Percentiles rank a stretch among this genome's conserved stretches.
These are phyloP conservation scores for Hozukius guyotensis DNA, from an alignment of 2,797 vertebrate species.

Conservation along the genomic window DNA sequence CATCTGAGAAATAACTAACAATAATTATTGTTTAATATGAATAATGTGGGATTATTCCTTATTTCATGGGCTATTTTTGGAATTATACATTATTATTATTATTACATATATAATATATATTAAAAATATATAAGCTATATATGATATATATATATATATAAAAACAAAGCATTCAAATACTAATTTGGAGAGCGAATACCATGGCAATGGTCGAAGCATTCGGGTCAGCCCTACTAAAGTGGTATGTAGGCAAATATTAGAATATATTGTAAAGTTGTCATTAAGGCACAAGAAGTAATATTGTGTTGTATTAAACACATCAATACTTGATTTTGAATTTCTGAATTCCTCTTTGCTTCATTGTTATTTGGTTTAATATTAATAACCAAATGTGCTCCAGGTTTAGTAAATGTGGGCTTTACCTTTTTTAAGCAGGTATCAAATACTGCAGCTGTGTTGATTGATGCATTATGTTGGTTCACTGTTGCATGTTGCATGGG, in stretches of 20 bases:
- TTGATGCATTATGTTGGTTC: neutral
- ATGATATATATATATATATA: too few relatives aligned
- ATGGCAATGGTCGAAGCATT: too few relatives aligned
- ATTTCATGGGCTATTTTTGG: too few relatives aligned
- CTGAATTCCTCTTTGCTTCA: neutral
- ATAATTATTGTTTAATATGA: too few relatives aligned
- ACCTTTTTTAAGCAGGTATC: neutral
- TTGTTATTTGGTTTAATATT: neutral
- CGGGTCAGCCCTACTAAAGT: neutral
- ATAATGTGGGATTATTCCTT: too few relatives aligned
- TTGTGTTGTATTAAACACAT: constrained; percentile 53
- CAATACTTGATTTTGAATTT: neutral
- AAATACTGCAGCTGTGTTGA: constrained; percentile 3
- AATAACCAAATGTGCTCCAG: neutral
- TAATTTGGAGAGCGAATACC: too few relatives aligned
- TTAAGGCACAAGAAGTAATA: constrained; percentile 13
- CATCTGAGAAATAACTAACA: too few relatives aligned
- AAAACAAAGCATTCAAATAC: too few relatives aligned
- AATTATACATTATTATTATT: too few relatives aligned
- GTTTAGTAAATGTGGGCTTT: neutral
- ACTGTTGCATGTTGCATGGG: neutral
- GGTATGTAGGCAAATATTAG: neutral
- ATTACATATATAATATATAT: too few relatives aligned
- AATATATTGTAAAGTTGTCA: neutral
- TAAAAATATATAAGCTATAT: too few relatives aligned